Base-by-base conservation (phyloP, 2,888 invertebrate genomes). In the Lasiommata megera region DNA sequence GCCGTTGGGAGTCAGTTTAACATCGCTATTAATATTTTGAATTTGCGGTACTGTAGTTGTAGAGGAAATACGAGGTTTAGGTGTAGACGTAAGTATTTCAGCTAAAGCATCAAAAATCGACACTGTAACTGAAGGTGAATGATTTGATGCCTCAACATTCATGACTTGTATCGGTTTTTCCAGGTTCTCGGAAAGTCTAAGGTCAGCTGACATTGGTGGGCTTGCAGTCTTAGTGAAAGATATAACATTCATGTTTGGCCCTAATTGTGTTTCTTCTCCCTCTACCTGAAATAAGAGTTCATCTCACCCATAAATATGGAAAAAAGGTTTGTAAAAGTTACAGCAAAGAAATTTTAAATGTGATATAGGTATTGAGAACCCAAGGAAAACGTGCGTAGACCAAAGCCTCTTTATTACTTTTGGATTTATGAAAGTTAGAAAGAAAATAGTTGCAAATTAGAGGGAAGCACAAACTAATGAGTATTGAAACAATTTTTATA, bases 61-160 rank as follows among this genome's bases (percentile, higher is more conserved):
- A 61, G 89, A 82, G 65, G 88, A 75, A 75, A 82, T 81, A 62
- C 68, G 69, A 69, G 84, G 76, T 84, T 79, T 86, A 65, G 89
- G 88, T 79, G 91, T 90, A 50, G 91, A 91, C 66, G 90, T 91
- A 67, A 92, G 86, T 73, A 92, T 91, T 66, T 92, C 92, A 76
- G 92, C 91, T 77, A 92, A 74, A 76, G 92, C 92, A 81, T 92
- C 92, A 69, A 91, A 92, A 68, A 92, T 92, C 61, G 92, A 92
- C 70, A 92, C 86, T 67, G 92, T 92, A 69, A 92, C 92, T 70
- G 92, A 92, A 64, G 91, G 89, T 70, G 92, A 92, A 73, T 92
- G 90, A 65, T 92, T 82, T 71, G 91, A 88, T 60, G 92, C 92
- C 77, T 92, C 92, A 74, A 92, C 92, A 72, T 88, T 91, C 80